These are phyloP conservation scores for Seladonia tumulorum DNA, from an alignment of 2,888 invertebrate species.

Conservation along the genomic window DNA sequence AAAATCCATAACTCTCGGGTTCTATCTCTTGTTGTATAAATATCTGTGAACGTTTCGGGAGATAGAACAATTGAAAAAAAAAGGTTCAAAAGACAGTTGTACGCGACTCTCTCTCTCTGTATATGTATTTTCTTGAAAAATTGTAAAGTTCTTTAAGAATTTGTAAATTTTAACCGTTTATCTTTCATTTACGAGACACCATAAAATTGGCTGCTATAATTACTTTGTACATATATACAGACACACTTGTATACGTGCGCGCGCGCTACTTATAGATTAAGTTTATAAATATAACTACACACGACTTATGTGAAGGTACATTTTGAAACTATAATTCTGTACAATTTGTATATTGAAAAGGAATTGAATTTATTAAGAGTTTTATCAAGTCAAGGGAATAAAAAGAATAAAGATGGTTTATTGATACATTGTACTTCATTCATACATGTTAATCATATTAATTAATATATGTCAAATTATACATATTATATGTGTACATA, in stretches of 20 bases:
- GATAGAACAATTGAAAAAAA: constrained; percentile 9
- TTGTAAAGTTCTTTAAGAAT: constrained; percentile 17
- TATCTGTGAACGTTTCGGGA: constrained; percentile 22
- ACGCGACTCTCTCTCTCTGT: constrained; percentile 29
- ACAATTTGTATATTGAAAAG: constrained; percentile 61
- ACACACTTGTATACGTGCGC: constrained; percentile 33
- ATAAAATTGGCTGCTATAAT: constrained; percentile 33
- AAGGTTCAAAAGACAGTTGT: constrained; percentile 19
- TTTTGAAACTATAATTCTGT: constrained; percentile 49
- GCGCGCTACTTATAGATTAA: constrained; percentile 57
- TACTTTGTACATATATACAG: constrained; percentile 38
- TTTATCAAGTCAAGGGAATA: constrained; percentile 63
- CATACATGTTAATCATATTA: constrained; percentile 6
- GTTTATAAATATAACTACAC: constrained; percentile 58
- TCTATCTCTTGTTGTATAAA: constrained; percentile 41
- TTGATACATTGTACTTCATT: constrained; percentile 40
- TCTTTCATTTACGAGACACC: constrained; percentile 23
- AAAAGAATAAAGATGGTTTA: constrained; percentile 70
- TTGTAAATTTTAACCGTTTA: constrained; percentile 24
- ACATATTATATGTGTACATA: constrained; percentile 9
- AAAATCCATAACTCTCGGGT: constrained; percentile 38
- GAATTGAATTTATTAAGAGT: constrained; percentile 72
- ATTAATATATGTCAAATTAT: constrained; percentile 15
- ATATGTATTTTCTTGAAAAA: constrained; percentile 34
- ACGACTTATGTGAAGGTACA: constrained; percentile 21